phyloP scores from a whole-genome alignment of 2,113 vertebrate genomes.

The Danionella cerebrum region DNA sequence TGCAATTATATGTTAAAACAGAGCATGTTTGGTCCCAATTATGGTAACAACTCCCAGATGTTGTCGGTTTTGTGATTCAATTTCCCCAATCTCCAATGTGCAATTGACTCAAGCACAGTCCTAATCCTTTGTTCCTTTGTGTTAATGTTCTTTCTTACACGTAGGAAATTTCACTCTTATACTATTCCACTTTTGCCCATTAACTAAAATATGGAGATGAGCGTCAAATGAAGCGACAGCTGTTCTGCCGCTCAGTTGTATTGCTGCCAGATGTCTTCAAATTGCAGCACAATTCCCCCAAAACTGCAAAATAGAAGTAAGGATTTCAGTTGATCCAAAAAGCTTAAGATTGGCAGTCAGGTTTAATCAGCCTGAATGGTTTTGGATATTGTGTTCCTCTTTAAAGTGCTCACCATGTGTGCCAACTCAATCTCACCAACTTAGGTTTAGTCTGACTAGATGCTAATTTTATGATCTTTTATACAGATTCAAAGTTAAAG shows the following conservation, averaged over 20 bases:
- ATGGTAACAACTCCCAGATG: neutral
- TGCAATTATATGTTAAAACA: neutral
- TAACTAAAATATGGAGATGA: constrained; percentile 10
- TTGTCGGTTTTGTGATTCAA: neutral
- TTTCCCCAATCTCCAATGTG: neutral
- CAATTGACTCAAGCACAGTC: neutral
- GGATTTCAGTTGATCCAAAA: neutral
- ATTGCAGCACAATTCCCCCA: constrained; percentile 1
- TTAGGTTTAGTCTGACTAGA: no score
- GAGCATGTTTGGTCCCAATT: neutral
- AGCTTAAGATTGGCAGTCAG: neutral
- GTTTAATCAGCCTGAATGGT: neutral
- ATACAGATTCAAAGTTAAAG: no score
- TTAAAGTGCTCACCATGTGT: no score
- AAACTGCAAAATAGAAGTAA: neutral
- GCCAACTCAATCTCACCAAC: no score
- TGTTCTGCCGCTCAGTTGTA: constrained; percentile 8
- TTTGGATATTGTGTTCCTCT: no score
- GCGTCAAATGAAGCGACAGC: neutral
- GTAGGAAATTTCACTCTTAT: neutral
- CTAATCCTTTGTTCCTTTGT: neutral
- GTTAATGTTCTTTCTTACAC: constrained; percentile 5
- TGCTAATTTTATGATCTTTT: no score
- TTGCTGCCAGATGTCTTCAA: constrained; percentile 14
- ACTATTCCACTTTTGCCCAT: neutral